Evolutionary conservation across 2,888 invertebrate species (phyloP).

Genomic region (Dolichopus griseipennis): DNA sequence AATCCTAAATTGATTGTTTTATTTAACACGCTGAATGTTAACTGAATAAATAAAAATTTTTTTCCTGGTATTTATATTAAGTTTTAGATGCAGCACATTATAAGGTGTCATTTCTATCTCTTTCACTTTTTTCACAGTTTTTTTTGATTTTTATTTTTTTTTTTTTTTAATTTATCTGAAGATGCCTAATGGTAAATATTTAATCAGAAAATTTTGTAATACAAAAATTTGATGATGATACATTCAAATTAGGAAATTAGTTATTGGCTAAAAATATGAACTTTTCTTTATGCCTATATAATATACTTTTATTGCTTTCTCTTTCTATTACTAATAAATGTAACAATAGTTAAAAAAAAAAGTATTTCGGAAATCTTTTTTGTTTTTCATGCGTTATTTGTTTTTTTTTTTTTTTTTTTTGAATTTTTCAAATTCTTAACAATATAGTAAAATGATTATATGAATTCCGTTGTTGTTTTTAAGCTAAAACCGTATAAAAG

Average conservation of each 20-base stretch:
- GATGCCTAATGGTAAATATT: not conserved
- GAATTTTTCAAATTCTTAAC: not conserved
- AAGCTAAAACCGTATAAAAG: too few species aligned
- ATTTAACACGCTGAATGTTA: not conserved
- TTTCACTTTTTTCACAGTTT: too few species aligned
- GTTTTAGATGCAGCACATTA: not conserved
- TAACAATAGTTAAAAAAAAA: not conserved
- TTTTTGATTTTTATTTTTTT: too few species aligned
- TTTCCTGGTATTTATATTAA: not conserved
- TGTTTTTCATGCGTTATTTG: too few species aligned
- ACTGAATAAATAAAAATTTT: not conserved
- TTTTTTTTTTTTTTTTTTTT: not conserved
- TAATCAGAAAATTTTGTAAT: not conserved
- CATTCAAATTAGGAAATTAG: not conserved
- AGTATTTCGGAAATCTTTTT: not conserved
- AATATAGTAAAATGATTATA: not conserved
- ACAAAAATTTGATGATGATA: not conserved
- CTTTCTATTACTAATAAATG: not conserved
- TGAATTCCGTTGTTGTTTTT: not conserved
- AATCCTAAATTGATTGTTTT: not conserved
- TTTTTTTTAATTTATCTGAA: too few species aligned
- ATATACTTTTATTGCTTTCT: not conserved
- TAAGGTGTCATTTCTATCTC: not conserved
- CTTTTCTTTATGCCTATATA: not conserved
- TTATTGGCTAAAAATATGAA: not conserved